phyloP scores from a whole-genome alignment of 2,113 vertebrate genomes.

The Megaleporinus macrocephalus region DNA sequence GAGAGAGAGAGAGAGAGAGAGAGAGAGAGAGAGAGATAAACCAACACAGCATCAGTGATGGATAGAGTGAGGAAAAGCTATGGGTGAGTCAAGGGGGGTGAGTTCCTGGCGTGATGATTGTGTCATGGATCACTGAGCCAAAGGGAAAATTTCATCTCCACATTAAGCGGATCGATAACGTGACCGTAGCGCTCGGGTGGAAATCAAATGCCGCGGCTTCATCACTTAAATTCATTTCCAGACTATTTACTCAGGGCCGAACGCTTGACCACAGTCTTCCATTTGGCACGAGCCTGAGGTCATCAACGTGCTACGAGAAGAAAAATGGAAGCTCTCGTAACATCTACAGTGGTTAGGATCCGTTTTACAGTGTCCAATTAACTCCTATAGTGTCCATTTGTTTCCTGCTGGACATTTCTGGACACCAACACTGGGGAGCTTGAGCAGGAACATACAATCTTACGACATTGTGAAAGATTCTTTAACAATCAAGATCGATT shows the following conservation, averaged over 20 bases:
- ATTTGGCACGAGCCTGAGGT: neutral
- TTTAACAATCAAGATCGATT: neutral
- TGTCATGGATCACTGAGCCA: neutral
- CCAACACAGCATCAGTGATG: neutral
- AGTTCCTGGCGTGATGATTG: neutral
- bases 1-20: neutral
- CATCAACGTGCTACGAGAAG: neutral
- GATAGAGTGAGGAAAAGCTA: neutral
- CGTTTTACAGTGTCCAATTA: no score
- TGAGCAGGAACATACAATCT: no score
- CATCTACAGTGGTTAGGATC: neutral
- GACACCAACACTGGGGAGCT: no score
- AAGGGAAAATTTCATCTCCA: constrained; percentile 18
- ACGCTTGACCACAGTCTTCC: neutral
- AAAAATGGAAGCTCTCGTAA: no score
- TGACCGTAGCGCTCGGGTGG: constrained; percentile 6
- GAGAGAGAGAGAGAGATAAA: neutral
- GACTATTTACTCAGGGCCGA: neutral
- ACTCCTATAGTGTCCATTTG: neutral
- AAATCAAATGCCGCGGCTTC: constrained; percentile 19
- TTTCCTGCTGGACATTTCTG: neutral
- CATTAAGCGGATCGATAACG: neutral
- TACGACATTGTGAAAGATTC: no score
- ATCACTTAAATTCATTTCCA: neutral
- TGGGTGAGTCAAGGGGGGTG: neutral